Evolutionary conservation across 1,140 invertebrate genomes (phyloP).

Genomic region (Listronotus bonariensis): DNA sequence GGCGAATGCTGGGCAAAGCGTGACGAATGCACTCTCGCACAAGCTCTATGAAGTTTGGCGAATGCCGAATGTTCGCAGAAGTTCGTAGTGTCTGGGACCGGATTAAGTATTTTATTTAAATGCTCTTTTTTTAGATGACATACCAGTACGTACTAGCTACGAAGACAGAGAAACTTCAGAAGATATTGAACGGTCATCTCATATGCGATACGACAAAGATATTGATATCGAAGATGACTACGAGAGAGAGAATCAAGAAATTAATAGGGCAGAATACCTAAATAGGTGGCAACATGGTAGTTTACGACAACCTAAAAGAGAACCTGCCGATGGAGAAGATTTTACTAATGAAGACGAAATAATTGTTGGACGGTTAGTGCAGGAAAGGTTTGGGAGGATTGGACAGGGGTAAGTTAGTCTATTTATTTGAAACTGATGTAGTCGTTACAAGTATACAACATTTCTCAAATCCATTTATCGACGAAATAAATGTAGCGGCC

Average conservation of each 20-base stretch:
- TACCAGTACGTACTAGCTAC: not conserved
- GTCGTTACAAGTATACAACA: too few relatives aligned
- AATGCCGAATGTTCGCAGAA: too few relatives aligned
- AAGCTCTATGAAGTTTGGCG: too few relatives aligned
- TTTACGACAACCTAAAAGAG: conserved; percentile 49
- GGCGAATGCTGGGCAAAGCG: too few relatives aligned
- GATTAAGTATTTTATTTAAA: too few relatives aligned
- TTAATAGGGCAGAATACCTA: conserved; percentile 35
- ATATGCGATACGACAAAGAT: conserved; percentile 45
- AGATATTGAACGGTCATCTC: conserved; percentile 34
- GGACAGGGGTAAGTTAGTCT: conserved; percentile 33
- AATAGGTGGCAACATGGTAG: conserved; percentile 52
- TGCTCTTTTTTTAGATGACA: conserved; percentile 9
- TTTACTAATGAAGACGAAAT: conserved; percentile 9
- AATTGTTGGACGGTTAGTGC: conserved; percentile 26
- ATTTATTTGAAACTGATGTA: too few relatives aligned
- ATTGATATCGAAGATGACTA: conserved; percentile 51
- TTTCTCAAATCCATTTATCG: too few relatives aligned
- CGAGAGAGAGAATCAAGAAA: conserved; percentile 48
- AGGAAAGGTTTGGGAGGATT: conserved; percentile 40
- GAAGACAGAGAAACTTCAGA: conserved; percentile 19
- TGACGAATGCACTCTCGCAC: too few relatives aligned
- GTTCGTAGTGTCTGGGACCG: too few relatives aligned
- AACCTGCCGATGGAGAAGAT: conserved; percentile 6
- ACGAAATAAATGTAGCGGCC: too few relatives aligned